phyloP scores from a whole-genome alignment of 1,140 invertebrate genomes.

The Atta colombica region DNA sequence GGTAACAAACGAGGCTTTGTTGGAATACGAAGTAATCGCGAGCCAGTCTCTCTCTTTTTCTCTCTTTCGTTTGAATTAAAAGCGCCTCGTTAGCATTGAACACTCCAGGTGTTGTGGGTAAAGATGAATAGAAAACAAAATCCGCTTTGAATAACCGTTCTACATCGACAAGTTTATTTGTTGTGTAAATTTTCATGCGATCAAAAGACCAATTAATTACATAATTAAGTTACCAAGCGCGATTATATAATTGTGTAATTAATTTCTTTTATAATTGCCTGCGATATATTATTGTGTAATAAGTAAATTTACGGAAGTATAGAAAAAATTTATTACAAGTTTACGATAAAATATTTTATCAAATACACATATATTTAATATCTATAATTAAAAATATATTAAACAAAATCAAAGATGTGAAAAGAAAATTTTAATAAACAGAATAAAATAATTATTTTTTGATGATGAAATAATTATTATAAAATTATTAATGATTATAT shows the following conservation, averaged over 20 bases:
- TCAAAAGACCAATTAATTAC: neutral
- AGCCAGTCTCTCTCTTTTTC: neutral
- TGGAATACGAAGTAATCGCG: slow-evolving; percentile 64
- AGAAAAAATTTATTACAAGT: neutral
- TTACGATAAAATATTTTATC: neutral
- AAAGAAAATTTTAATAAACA: neutral
- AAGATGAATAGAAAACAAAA: slow-evolving; percentile 7
- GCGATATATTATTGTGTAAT: neutral
- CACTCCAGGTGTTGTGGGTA: slow-evolving; percentile 61
- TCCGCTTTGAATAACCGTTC: neutral
- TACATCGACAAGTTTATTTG: slow-evolving; percentile 15
- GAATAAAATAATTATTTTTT: neutral
- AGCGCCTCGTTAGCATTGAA: slow-evolving; percentile 67
- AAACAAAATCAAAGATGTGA: neutral
- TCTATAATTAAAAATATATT: neutral
- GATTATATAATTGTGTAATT: slow-evolving; percentile 23
- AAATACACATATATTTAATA: neutral
- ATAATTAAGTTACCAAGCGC: neutral
- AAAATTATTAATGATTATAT: neutral
- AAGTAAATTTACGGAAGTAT: neutral
- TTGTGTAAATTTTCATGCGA: slow-evolving; percentile 3
- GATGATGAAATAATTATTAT: slow-evolving; percentile 5
- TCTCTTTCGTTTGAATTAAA: slow-evolving; percentile 29
- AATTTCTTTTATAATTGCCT: neutral
- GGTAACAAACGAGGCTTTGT: slow-evolving; percentile 75